A percentile compares a stretch with the other conserved stretches of the same genome.
These are phyloP conservation scores for Neolamprologus ventralis DNA, from an alignment of 2,113 vertebrate genomes.

Conservation along the genomic window DNA sequence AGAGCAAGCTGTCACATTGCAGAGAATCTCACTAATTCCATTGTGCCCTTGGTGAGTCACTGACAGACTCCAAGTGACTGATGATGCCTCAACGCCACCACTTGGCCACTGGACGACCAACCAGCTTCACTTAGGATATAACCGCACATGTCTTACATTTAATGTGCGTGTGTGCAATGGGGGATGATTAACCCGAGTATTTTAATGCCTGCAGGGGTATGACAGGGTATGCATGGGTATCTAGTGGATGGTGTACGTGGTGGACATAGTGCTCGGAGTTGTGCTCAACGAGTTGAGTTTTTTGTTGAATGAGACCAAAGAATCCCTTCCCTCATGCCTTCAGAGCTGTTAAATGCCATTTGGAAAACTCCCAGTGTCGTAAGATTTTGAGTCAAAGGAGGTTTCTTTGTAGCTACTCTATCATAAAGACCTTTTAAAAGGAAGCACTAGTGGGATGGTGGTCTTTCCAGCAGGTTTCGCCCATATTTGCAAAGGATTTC, in stretches of 20 bases:
- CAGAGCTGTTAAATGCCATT: background rate
- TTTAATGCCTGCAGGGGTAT: background rate
- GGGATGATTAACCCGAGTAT: background rate
- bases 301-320: background rate
- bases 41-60: conserved; percentile 69
- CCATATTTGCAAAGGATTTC: background rate
- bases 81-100: conserved; percentile 48
- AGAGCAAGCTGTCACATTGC: conserved; percentile 73
- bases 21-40: conserved; percentile 70
- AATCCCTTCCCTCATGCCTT: background rate
- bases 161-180: background rate
- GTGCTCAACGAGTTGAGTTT: background rate
- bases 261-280: background rate
- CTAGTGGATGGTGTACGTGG: background rate
- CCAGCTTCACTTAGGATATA: background rate
- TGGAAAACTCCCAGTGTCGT: background rate
- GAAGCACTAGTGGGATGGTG: background rate
- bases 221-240: background rate
- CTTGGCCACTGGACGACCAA: conserved; percentile 25
- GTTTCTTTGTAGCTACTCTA: background rate
- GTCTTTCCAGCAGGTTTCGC: background rate
- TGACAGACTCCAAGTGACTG: conserved; percentile 60
- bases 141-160: background rate
- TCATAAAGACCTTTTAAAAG: background rate
- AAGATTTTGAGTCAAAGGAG: background rate